phyloP scores from a whole-genome alignment of 1,140 invertebrate species.

The Epicauta chinensis region DNA sequence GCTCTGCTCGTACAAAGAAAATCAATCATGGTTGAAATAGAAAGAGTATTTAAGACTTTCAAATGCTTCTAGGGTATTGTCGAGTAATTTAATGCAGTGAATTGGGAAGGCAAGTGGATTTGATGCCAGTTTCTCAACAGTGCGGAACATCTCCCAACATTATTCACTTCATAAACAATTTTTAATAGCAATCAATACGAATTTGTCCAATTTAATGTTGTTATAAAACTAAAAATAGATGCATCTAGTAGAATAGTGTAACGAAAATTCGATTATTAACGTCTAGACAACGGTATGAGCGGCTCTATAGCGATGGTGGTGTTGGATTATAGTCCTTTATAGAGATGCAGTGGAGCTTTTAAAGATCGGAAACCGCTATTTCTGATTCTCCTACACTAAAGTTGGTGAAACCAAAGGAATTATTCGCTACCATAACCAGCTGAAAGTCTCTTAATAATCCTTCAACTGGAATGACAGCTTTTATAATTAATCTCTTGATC shows the following conservation, averaged over 20 bases:
- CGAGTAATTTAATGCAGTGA: conserved; percentile 18
- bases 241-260: no score
- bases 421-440: conserved; percentile 1
- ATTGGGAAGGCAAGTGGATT: neutral
- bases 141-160: neutral
- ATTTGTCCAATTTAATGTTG: neutral
- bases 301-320: neutral
- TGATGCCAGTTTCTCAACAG: neutral
- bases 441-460: neutral
- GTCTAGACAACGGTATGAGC: no score
- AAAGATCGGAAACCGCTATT: conserved; percentile 19
- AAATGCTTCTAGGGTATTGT: conserved; percentile 14
- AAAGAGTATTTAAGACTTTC: conserved; percentile 18
- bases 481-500: no score
- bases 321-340: conserved; percentile 7
- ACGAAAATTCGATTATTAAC: no score
- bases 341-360: conserved; percentile 20
- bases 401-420: conserved; percentile 5
- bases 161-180: no score
- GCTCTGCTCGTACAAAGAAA: neutral
- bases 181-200: neutral
- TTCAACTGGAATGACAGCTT: neutral
- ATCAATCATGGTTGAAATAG: conserved; percentile 1
- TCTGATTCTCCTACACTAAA: conserved; percentile 6
- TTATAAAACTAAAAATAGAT: no score